Evolutionary conservation across 2,113 vertebrate species (phyloP), one percentile per base, ranked within the genome.

Genomic region (Mesitornis unicolor): DNA sequence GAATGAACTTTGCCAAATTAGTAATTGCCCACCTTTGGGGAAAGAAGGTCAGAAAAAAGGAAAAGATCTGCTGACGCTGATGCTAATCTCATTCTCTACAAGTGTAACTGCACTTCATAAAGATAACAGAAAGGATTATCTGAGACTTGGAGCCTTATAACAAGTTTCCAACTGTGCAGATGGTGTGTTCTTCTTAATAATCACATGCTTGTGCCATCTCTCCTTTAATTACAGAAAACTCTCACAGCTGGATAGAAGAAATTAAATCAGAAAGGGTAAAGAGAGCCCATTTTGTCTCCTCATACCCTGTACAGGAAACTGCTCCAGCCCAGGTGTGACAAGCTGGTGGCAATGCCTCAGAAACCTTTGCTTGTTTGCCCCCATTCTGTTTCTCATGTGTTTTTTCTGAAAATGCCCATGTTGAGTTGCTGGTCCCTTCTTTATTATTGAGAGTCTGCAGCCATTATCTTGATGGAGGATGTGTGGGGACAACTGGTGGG

Each of bases 211-310:
- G 84, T 40, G 35, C 74, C 74, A 92, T 71, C 36, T 83, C 67
- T 93, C 51, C 93, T 90, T 94, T 95, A 97, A 95, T 96, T 95
- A 96, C 85, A 93, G 91, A 92, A 95, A 68, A 48, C 64, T 84
- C 67, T 87, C 92, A n/a, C 84, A 95, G 95, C 53, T 95, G 91
- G 84, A 88, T 54, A 36, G 87, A 89, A 69, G 75, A 87, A 91
- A 90, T 93, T 71, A 84, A 90, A 65, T 89, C 65, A 63, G 54
- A 81, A 84, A 92, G 78, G 84, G 78, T 95, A 94, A 94, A 85
- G 81, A 90, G 70, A 87, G 29, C 9, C 87, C 47, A 40, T 95
- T 96, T 87, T 75, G 56, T 79, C 67, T 93, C 76, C 80, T 74
- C 81, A 80, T 6, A 48, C 11, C 51, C 64, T 36, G 24, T 6